Conservation (phyloP, 2,797 vertebrate genomes). For the Phoebastria nigripes region DNA sequence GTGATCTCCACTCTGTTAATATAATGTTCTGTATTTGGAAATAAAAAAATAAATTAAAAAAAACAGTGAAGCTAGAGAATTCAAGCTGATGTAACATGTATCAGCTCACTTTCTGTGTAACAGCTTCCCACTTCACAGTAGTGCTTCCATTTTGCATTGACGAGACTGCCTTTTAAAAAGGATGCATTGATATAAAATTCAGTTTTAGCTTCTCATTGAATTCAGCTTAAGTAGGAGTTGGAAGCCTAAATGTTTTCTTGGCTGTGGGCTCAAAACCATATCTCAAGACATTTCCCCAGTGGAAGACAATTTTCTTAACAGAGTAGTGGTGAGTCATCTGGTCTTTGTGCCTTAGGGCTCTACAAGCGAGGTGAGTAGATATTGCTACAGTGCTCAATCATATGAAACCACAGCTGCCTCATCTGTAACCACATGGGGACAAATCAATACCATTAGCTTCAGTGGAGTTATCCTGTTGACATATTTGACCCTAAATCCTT, state of each 20-base stretch:
- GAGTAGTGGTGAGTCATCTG: constrained; percentile 31
- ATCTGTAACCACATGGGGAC: constrained; percentile 6
- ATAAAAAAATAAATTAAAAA: not conserved
- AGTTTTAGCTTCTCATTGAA: not conserved
- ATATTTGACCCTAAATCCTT: constrained; percentile 13
- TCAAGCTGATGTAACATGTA: constrained; percentile 6
- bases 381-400: constrained; percentile 15
- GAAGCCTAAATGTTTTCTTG: constrained; percentile 20
- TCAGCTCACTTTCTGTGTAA: not conserved
- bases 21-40: not conserved
- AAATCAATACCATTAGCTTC: constrained; percentile 51
- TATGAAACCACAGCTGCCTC: constrained; percentile 28
- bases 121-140: constrained; percentile 15
- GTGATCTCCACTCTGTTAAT: not conserved
- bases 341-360: not conserved
- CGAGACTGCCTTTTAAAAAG: not conserved
- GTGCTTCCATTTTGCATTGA: not conserved
- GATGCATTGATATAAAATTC: not conserved
- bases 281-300: not conserved
- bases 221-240: not conserved
- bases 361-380: constrained; percentile 19
- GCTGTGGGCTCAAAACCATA: not conserved
- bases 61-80: not conserved
- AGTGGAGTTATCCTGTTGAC: constrained; percentile 12
- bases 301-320: constrained; percentile 35